Percentiles rank a stretch among this genome's conserved stretches.
Conservation (phyloP, 2,888 invertebrate genomes). For the Dicyrtoma fusca region DNA sequence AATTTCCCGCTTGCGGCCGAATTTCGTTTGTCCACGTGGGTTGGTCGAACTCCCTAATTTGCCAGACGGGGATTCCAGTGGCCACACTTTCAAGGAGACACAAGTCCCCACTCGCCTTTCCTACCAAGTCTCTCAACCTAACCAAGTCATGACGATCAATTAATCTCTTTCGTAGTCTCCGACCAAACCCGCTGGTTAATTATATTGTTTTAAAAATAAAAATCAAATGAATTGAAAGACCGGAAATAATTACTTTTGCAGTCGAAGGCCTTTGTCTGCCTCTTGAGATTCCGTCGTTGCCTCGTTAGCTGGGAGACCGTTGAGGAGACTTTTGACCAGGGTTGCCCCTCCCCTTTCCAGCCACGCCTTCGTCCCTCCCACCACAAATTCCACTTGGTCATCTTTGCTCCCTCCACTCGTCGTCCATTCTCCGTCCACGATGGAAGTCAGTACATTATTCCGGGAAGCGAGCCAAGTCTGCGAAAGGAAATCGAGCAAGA, state of each 20-base stretch:
- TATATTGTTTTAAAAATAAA: neutral
- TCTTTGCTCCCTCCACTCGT: slow-evolving; percentile 1
- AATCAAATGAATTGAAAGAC: neutral
- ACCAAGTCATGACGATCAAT: neutral
- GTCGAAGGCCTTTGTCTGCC: neutral
- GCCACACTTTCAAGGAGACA: slow-evolving; percentile 32
- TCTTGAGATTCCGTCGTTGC: neutral
- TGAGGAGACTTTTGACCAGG: slow-evolving; percentile 2
- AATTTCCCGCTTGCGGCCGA: too few species aligned
- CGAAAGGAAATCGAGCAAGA: neutral
- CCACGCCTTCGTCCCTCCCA: neutral
- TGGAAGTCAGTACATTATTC: slow-evolving; percentile 8
- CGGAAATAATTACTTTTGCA: slow-evolving; percentile 9
- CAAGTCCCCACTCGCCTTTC: slow-evolving; percentile 18
- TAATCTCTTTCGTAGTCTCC: neutral
- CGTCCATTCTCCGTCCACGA: slow-evolving; percentile 29
- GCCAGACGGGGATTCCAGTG: slow-evolving; percentile 33
- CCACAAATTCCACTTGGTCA: neutral
- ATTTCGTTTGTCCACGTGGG: slow-evolving; percentile 33
- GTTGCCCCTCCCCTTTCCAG: neutral
- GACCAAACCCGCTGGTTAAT: too few species aligned
- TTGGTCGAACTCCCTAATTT: slow-evolving; percentile 34
- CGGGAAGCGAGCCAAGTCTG: slow-evolving; percentile 34
- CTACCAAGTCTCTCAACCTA: slow-evolving; percentile 23
- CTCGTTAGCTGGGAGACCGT: neutral